Conservation (phyloP, 2,113 vertebrate species). For the Guaruba guarouba region DNA sequence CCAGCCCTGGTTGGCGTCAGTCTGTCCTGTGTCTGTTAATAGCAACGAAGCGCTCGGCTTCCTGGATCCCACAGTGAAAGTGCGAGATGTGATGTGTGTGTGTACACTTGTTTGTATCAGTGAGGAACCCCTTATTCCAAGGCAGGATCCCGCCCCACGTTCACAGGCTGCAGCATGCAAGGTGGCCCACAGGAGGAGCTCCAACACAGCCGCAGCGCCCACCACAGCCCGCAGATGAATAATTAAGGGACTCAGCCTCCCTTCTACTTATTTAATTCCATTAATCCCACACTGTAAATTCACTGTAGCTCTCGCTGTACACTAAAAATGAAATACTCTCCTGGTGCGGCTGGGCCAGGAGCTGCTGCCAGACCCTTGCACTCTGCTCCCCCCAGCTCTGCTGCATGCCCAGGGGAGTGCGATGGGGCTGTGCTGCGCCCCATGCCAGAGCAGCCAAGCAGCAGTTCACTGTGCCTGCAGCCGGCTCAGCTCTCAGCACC, state of each 20-base stretch:
- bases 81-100: rapidly evolving
- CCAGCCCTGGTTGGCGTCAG: background rate
- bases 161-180: background rate
- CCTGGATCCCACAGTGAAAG: background rate
- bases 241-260: background rate
- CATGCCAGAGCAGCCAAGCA: rapidly evolving
- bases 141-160: background rate
- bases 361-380: background rate
- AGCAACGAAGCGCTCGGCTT: background rate
- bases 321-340: constrained; percentile 41
- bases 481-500: background rate
- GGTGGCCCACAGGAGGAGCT: constrained; percentile 64
- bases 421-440: background rate
- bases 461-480: background rate
- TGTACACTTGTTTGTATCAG: too few species aligned
- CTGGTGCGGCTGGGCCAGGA: background rate
- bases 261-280: constrained; percentile 42
- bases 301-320: background rate
- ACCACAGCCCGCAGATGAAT: background rate
- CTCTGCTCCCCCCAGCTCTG: background rate
- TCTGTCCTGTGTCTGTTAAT: background rate
- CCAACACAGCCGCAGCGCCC: constrained; percentile 12
- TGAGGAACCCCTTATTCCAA: rapidly evolving
- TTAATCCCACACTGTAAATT: constrained; percentile 51
- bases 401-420: rapidly evolving